A percentile compares a stretch with the other conserved stretches of the same genome.
Conservation (phyloP, 2,113 vertebrate species). For the Serilophus lunatus region DNA sequence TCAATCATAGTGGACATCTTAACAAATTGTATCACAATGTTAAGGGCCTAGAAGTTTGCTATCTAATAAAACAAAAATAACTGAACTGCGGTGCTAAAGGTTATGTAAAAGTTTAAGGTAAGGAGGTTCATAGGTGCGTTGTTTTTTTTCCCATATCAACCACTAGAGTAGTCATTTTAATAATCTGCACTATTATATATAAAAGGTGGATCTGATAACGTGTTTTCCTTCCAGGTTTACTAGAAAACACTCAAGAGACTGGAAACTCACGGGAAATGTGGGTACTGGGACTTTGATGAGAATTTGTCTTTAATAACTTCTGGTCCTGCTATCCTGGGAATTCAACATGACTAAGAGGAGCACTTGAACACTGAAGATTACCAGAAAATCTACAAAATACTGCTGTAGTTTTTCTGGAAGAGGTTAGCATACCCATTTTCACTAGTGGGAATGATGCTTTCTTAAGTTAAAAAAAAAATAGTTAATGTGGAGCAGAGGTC, state of each 20-base stretch:
- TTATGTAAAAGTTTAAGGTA: background rate
- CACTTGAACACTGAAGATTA: background rate
- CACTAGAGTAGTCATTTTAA: background rate
- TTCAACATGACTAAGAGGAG: background rate
- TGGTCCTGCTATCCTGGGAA: background rate
- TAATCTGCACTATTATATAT: background rate
- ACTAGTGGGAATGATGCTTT: background rate
- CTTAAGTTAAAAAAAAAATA: background rate
- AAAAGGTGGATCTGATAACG: background rate
- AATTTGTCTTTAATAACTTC: background rate
- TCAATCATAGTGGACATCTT: background rate
- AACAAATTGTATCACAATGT: background rate
- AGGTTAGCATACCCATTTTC: background rate
- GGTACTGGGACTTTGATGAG: background rate
- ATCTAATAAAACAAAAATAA: background rate
- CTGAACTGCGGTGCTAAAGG: background rate
- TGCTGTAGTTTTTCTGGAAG: background rate
- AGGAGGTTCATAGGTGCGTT: background rate
- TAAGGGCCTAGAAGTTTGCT: background rate
- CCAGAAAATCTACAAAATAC: background rate
- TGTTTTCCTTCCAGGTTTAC: background rate
- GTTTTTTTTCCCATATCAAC: background rate
- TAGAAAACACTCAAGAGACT: background rate
- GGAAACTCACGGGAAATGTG: background rate
- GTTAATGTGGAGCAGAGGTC: background rate